These are phyloP conservation scores for Elephas maximus DNA, from an alignment of 2,113 vertebrate species.

Conservation along the genomic window DNA sequence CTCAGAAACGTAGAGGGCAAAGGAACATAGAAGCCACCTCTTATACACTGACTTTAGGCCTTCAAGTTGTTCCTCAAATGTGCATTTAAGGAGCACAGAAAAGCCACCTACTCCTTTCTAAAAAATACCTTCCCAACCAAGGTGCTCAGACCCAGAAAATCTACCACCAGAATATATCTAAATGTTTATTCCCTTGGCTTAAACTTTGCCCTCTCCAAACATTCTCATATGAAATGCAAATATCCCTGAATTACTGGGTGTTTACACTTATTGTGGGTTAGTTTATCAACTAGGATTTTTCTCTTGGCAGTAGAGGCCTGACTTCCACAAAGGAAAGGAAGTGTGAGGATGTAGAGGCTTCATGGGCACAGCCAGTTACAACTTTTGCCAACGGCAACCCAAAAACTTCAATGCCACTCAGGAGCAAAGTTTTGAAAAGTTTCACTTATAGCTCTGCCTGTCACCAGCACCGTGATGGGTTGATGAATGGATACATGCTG, in stretches of 20 bases:
- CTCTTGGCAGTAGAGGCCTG: neutral
- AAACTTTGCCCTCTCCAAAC: neutral
- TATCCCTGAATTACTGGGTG: neutral
- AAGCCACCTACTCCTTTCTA: neutral
- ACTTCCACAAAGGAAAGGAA: neutral
- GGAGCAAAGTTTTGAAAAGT: neutral
- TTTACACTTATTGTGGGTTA: neutral
- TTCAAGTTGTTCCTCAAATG: neutral
- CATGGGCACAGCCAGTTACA: neutral
- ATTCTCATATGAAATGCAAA: neutral
- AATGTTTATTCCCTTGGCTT: neutral
- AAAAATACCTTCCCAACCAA: neutral
- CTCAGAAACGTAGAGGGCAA: neutral
- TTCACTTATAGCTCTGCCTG: neutral
- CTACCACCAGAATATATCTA: neutral
- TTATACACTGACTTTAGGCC: neutral
- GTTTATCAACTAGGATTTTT: neutral
- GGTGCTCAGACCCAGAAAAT: neutral
- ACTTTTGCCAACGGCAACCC: neutral
- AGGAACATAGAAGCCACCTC: neutral
- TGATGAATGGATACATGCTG: neutral
- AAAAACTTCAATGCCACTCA: neutral
- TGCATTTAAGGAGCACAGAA: neutral
- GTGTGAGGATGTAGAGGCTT: neutral
- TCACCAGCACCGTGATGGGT: neutral